These are phyloP conservation scores for Raillietiella orientalis DNA, from an alignment of 2,888 invertebrate species.

Conservation along the genomic window DNA sequence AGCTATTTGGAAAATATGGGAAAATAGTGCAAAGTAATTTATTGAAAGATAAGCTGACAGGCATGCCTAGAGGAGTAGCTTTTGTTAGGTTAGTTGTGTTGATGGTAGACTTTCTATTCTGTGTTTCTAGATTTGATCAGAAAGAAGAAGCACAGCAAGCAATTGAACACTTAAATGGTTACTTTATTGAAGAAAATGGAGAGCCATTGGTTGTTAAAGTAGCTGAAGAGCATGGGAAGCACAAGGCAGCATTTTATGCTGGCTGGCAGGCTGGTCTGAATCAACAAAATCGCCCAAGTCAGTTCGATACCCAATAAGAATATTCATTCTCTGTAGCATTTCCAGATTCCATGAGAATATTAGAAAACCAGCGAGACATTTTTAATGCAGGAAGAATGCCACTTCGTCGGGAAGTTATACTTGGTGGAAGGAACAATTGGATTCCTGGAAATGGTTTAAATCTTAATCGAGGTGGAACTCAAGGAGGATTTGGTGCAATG, in stretches of 20 bases:
- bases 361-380: too few relatives aligned
- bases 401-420: too few relatives aligned
- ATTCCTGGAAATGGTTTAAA: too few relatives aligned
- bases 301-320: too few relatives aligned
- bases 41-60: conserved; percentile 55
- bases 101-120: too few relatives aligned
- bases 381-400: too few relatives aligned
- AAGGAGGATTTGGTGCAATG: conserved; percentile 1
- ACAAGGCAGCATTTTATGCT: conserved; percentile 37
- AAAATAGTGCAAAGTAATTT: conserved; percentile 73
- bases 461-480: background rate
- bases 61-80: conserved; percentile 59
- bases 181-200: conserved; percentile 47
- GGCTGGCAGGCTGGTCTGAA: conserved; percentile 32
- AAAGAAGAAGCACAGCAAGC: conserved; percentile 68
- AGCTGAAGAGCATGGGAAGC: conserved; percentile 55
- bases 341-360: too few relatives aligned
- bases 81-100: conserved; percentile 59
- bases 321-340: too few relatives aligned
- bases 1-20: conserved; percentile 57
- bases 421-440: too few relatives aligned
- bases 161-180: conserved; percentile 41
- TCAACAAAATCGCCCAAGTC: conserved; percentile 22
- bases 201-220: conserved; percentile 53
- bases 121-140: conserved; percentile 44